A percentile compares a stretch with the other conserved stretches of the same genome.
Conservation (phyloP, 2,113 vertebrate genomes). For the Hyperoodon ampullatus region DNA sequence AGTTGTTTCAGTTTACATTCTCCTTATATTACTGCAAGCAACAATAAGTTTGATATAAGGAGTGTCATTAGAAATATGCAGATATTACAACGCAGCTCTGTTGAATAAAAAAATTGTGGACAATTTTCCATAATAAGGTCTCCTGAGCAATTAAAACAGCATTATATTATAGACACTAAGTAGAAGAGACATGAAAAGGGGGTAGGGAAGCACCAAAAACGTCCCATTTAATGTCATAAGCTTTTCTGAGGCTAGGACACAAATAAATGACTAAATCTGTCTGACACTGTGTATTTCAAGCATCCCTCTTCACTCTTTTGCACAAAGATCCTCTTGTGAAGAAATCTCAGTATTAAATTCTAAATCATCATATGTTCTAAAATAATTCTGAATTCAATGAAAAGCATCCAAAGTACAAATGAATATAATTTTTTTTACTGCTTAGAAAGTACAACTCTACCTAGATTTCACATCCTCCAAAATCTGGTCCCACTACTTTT, state of each 20-base stretch:
- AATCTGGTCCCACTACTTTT: neutral
- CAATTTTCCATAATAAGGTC: neutral
- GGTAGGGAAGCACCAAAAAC: neutral
- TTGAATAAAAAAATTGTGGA: neutral
- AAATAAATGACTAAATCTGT: neutral
- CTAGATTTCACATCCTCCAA: neutral
- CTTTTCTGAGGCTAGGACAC: neutral
- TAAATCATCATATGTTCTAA: neutral
- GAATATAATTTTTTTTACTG: neutral
- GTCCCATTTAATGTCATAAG: neutral
- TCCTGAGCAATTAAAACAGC: neutral
- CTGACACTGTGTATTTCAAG: neutral
- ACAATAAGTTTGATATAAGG: neutral
- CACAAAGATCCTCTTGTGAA: neutral
- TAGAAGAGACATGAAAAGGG: neutral
- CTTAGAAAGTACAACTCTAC: neutral
- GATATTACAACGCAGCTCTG: fast-evolving
- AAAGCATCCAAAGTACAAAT: neutral
- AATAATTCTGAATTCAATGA: neutral
- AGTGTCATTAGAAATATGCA: neutral
- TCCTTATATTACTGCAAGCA: neutral
- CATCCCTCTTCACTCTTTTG: neutral
- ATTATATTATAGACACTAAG: neutral
- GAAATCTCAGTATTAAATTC: neutral
- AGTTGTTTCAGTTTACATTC: neutral